Conservation (phyloP, 1,140 invertebrate genomes). For the Pachyrhynchus sulphureomaculatus region DNA sequence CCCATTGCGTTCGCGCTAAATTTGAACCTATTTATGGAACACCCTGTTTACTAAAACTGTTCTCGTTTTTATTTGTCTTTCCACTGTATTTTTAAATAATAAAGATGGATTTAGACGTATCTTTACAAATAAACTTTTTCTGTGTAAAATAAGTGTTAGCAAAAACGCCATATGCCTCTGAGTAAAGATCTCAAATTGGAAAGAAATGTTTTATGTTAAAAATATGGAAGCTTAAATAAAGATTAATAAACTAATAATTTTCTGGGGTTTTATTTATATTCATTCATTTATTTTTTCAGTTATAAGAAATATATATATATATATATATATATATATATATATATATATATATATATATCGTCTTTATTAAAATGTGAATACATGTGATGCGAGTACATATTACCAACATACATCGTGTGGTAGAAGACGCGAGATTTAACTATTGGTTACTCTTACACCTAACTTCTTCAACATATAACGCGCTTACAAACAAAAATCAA, state of each 20-base stretch:
- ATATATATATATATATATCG: too few relatives aligned
- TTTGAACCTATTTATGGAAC: too few relatives aligned
- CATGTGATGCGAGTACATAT: too few relatives aligned
- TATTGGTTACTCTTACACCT: too few relatives aligned
- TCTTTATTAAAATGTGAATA: too few relatives aligned
- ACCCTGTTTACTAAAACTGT: background rate
- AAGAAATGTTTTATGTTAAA: conserved; percentile 2
- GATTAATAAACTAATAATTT: background rate
- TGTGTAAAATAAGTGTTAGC: background rate
- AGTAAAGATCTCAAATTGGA: conserved; percentile 4
- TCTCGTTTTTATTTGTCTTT: background rate
- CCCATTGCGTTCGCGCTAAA: too few relatives aligned
- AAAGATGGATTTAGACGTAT: background rate
- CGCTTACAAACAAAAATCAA: too few relatives aligned
- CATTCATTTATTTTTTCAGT: background rate
- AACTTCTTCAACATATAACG: too few relatives aligned
- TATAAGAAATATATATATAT: too few relatives aligned
- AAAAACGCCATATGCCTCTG: background rate
- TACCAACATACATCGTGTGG: too few relatives aligned
- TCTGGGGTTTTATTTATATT: background rate
- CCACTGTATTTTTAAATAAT: background rate
- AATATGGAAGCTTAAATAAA: conserved; percentile 4
- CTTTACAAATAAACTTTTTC: background rate
- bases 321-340: too few relatives aligned
- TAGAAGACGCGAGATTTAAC: too few relatives aligned